Evolutionary conservation across 1,140 invertebrate species (phyloP).

Genomic region (Hyles euphorbiae): DNA sequence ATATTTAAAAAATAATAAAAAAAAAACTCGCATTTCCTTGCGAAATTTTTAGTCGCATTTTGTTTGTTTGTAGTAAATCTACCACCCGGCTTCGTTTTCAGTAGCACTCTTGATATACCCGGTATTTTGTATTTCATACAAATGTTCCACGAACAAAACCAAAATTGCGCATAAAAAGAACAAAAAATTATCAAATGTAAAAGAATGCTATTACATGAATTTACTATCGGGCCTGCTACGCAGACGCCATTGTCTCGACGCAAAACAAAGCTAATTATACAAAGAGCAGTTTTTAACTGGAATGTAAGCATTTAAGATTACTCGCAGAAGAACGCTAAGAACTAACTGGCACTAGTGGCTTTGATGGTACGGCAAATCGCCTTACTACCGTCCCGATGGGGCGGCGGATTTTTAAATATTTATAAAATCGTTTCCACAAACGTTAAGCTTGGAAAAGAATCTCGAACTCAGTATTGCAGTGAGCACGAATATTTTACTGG

Average conservation of each 20-base stretch:
- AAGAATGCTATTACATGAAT: background rate
- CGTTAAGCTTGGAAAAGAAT: slow-evolving; percentile 18
- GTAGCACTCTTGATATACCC: too few species aligned
- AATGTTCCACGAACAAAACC: too few species aligned
- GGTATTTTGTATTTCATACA: too few species aligned
- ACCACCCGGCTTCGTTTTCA: too few species aligned
- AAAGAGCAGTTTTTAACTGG: background rate
- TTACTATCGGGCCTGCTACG: background rate
- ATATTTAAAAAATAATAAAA: too few species aligned
- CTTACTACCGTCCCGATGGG: slow-evolving; percentile 15
- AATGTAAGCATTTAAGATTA: slow-evolving; percentile 3
- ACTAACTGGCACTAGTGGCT: background rate
- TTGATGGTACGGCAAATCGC: slow-evolving; percentile 20
- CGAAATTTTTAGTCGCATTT: too few species aligned
- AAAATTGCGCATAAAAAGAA: background rate
- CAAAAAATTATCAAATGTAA: background rate
- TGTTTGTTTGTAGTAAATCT: too few species aligned
- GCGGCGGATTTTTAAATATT: slow-evolving; percentile 31
- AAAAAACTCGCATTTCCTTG: too few species aligned
- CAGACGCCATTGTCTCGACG: background rate
- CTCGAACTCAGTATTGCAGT: too few species aligned
- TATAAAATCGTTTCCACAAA: slow-evolving; percentile 23
- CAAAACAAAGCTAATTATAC: background rate
- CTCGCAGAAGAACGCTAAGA: background rate
- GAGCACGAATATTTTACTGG: too few species aligned